phyloP scores from a whole-genome alignment of 2,113 vertebrate species.

The Callocephalon fimbriatum region DNA sequence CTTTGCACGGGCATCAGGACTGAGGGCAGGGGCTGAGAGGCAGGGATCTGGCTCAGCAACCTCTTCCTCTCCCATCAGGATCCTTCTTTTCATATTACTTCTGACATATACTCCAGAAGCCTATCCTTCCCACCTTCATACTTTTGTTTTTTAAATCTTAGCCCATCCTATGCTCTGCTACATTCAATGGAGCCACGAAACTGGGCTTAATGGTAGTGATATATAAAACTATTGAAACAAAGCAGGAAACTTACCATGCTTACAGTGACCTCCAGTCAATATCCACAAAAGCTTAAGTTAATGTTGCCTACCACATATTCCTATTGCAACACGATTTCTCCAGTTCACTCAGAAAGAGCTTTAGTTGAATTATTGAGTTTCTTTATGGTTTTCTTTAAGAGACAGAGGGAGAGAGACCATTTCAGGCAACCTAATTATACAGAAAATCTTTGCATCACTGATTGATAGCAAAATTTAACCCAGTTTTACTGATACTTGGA shows the following conservation, averaged over 20 bases:
- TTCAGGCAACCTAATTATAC: background rate
- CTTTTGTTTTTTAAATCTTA: background rate
- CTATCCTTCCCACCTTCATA: background rate
- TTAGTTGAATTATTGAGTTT: background rate
- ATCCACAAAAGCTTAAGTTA: background rate
- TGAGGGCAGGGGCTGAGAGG: background rate
- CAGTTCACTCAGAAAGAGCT: background rate
- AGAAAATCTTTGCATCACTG: background rate
- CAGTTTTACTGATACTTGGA: background rate
- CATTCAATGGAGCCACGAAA: background rate
- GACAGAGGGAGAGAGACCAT: background rate
- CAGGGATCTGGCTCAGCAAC: background rate
- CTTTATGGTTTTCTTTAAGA: background rate
- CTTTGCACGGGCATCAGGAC: background rate
- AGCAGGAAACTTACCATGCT: background rate
- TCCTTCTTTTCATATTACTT: background rate
- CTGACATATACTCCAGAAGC: background rate
- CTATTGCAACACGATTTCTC: background rate
- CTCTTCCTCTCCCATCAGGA: background rate
- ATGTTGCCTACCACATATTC: background rate
- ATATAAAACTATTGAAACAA: background rate
- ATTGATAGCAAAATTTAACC: background rate
- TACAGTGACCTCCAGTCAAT: background rate
- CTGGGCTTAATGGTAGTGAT: background rate
- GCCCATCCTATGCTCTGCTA: background rate